A percentile compares a stretch with the other conserved stretches of the same genome.
Conservation (phyloP, 2,113 vertebrate genomes). For the Prochilodus magdalenae region DNA sequence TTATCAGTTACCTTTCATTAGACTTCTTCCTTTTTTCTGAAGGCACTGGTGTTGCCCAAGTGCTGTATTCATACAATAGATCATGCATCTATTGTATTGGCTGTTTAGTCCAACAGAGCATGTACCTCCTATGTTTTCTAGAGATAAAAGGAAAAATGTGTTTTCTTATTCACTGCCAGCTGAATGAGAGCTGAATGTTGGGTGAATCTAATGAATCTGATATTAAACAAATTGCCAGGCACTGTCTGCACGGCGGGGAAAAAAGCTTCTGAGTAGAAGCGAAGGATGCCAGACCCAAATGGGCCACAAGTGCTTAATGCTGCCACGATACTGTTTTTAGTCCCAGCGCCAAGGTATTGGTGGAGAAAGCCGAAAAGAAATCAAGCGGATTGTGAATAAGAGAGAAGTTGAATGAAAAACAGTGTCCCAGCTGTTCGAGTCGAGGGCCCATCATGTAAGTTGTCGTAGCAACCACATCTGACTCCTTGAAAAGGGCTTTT, state of each 20-base stretch:
- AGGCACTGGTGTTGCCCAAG: not conserved
- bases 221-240: not conserved
- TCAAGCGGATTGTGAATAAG: constrained; percentile 37
- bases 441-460: constrained; percentile 39
- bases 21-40: not conserved
- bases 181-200: constrained; percentile 8
- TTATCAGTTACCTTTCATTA: not conserved
- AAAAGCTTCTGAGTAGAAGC: no score
- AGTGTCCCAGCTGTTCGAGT: constrained; percentile 36
- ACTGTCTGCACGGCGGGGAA: no score
- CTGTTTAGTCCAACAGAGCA: not conserved
- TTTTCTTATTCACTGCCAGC: not conserved
- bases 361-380: constrained; percentile 36
- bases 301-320: constrained; percentile 7
- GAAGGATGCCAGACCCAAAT: not conserved
- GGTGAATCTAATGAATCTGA: not conserved
- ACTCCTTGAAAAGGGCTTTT: constrained; percentile 33
- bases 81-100: not conserved
- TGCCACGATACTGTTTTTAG: not conserved
- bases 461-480: constrained; percentile 44
- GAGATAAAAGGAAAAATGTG: constrained; percentile 7
- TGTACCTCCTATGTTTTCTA: not conserved
- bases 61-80: not conserved
- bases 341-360: not conserved
- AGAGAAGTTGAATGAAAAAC: constrained; percentile 37